Evolutionary conservation across 2,113 vertebrate genomes (phyloP), one percentile per base, ranked within the genome.

Genomic region (Machaerirhynchus nigripectus): DNA sequence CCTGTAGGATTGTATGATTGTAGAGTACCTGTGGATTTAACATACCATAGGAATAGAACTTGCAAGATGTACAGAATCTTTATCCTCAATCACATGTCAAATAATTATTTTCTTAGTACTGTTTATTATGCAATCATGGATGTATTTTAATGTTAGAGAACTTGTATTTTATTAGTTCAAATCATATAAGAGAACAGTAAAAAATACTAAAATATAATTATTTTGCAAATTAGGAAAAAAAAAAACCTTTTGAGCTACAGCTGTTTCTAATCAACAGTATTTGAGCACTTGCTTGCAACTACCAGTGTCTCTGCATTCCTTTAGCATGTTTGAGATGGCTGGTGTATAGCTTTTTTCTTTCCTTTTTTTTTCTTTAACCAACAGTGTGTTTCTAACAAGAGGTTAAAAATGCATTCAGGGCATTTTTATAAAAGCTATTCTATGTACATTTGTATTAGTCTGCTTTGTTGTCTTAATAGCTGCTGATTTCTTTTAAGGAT

Each of bases 101-200:
- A 80, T 95, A 96, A 95, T 95, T 96, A 87, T 96, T 95, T 96
- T 96, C 95, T 96, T 97, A 96, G 93, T 95, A 90, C 92, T 87
- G 97, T 96, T 96, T 97, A 85, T 87, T 80, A 95, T 50, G 53
- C 92, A 69, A 77, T 95, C 71, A 92, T 3, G 1, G 56, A 87
- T 93, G 53, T 91, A 84, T 96, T 95, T 95, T 96, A 44, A 90
- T 69, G 83, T 71, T 95, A 90, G 71, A 95, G 61, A 77, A 92
- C 86, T 92, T 93, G 78, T 95, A 92, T 95, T 95, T 96, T 93
- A 33, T 70, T 87, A 85, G 82, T 90, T 81, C 56, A 90, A 69
- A 78, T 81, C 73, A 50, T 56, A 50, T 63, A 50, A 88, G 61
- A 93, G 64, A 88, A 76, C 27, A 73, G 42, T 79, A 93, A 93